Evolutionary conservation across 2,888 invertebrate genomes (phyloP), one percentile per base, ranked within the genome.

Genomic region (Calephelis perditalis): DNA sequence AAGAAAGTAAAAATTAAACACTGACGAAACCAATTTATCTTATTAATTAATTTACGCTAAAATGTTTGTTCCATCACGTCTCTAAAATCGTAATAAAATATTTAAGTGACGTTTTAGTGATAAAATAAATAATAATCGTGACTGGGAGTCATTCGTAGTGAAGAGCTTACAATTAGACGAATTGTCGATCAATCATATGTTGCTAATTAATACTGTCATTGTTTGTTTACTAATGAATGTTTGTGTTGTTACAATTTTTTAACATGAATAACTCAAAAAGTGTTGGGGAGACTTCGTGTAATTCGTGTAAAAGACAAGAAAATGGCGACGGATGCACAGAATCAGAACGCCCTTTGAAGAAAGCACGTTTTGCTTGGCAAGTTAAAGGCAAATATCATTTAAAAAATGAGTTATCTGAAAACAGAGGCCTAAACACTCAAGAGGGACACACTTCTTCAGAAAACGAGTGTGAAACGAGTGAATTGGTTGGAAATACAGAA

Each of bases 341-440:
- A 68, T 82, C 85, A 62, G 92, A 92, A 72, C 91, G 92, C 81
- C 93, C 93, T 73, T 86, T 92, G 69, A 94, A 93, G 78, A 94
- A 94, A 81, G 94, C 94, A 63, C 87, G 92, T 71, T 93, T 92
- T 81, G 90, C 93, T 61, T 94, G 93, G 93, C 92, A 94, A 88
- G 92, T 94, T 63, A 93, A 93, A 82, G 93, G 93, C 52, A 91
- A 92, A 87, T 91, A 92, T 75, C 92, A 93, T 75, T 78, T 93
- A 67, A 93, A 91, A 81, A 89, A 90, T 66, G 84, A 85, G 64
- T 66, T 71, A 61, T 67, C 74, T 37, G 78, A 76, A 43, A 67
- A 67, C 45, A 73, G 72, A 62, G 58, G 73, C 54, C 37, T 66
- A 47, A 59, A 68, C 15, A 58, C 68, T 12, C 69, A 61, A 37